phyloP scores from a whole-genome alignment of 2,113 vertebrate species.

The Mesoclemmys tuberculata region DNA sequence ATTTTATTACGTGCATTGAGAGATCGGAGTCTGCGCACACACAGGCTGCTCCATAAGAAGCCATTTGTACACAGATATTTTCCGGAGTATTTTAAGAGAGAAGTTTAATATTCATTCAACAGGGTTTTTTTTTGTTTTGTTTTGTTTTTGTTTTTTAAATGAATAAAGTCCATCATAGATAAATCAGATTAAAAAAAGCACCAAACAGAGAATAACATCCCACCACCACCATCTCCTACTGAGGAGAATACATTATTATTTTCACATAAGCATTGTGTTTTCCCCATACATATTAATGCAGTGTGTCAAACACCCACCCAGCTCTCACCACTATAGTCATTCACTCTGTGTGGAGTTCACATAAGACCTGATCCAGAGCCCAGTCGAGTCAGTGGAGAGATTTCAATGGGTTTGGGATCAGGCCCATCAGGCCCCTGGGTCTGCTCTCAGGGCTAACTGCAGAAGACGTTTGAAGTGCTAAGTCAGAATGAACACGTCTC shows the following conservation, averaged over 20 bases:
- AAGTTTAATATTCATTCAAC: too few relatives aligned
- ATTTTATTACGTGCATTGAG: not conserved
- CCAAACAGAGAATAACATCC: too few relatives aligned
- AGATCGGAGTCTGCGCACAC: not conserved
- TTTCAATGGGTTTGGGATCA: not conserved
- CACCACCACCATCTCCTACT: too few relatives aligned
- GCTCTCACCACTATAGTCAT: not conserved
- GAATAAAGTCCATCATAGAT: too few relatives aligned
- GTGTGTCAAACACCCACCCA: not conserved
- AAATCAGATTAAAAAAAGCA: too few relatives aligned
- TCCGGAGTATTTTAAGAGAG: not conserved
- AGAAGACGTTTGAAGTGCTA: not conserved
- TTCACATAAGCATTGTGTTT: not conserved
- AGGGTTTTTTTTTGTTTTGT: too few relatives aligned
- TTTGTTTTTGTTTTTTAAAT: too few relatives aligned
- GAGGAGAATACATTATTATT: too few relatives aligned
- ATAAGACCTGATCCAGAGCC: not conserved
- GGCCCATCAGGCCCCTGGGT: rapidly evolving
- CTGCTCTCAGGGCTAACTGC: not conserved
- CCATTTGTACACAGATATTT: not conserved
- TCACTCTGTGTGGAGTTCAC: not conserved
- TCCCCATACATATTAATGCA: not conserved
- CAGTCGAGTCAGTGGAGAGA: rapidly evolving
- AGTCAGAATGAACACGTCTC: not conserved
- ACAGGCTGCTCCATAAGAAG: not conserved